phyloP scores from a whole-genome alignment of 2,113 vertebrate genomes.

The Odocoileus virginianus region DNA sequence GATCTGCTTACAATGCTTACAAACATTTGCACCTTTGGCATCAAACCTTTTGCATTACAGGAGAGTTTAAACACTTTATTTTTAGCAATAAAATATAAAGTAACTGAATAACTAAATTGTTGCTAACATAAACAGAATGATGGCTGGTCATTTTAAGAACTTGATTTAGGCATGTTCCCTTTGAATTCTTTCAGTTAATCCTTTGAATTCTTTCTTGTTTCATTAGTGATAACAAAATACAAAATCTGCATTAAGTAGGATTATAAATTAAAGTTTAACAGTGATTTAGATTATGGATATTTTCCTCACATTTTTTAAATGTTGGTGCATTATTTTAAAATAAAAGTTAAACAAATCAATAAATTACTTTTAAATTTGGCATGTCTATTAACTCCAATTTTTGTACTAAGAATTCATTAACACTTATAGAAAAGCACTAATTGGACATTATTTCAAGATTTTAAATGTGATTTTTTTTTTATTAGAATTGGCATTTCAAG shows the following conservation, averaged over 20 bases:
- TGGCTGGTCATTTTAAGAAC: not conserved
- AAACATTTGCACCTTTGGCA: not conserved
- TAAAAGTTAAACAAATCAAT: not conserved
- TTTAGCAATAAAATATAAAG: not conserved
- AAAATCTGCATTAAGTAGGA: not conserved
- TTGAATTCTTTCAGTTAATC: not conserved
- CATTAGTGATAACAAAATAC: not conserved
- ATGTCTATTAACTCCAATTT: not conserved
- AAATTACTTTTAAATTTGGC: not conserved
- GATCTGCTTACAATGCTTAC: not conserved
- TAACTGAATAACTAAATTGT: not conserved
- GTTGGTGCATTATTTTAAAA: not conserved
- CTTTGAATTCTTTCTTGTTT: not conserved
- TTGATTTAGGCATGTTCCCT: not conserved
- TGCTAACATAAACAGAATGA: not conserved
- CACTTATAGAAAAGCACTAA: not conserved
- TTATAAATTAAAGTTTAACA: constrained; percentile 47
- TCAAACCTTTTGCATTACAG: not conserved
- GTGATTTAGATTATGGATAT: not conserved
- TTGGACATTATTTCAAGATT: constrained; percentile 41
- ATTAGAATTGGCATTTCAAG: not conserved
- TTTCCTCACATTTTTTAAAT: constrained; percentile 5
- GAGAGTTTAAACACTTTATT: not conserved
- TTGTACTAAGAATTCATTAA: not conserved
- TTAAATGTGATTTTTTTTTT: constrained; percentile 12